Percentiles rank a stretch among this genome's conserved stretches.
These are phyloP conservation scores for Lophius americanus DNA, from an alignment of 2,797 vertebrate genomes.

Conservation along the genomic window DNA sequence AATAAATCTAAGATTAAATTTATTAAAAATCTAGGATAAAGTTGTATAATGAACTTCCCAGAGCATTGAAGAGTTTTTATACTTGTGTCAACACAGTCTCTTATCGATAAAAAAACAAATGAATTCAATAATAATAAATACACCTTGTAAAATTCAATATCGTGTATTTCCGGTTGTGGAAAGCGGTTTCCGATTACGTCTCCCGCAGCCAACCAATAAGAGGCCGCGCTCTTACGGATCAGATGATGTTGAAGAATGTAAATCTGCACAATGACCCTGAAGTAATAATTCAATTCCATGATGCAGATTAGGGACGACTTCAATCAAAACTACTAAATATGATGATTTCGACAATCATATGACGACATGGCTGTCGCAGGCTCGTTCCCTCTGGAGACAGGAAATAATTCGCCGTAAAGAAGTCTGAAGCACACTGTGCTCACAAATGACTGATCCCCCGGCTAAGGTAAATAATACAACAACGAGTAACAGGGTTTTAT, in stretches of 20 bases:
- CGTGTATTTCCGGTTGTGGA: neutral
- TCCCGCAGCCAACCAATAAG: constrained; percentile 58
- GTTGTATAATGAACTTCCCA: too few species aligned
- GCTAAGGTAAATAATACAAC: constrained; percentile 59
- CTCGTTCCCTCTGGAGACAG: constrained; percentile 1
- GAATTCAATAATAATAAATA: neutral
- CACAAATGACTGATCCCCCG: constrained; percentile 48
- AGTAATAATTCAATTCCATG: constrained; percentile 19
- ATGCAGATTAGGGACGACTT: constrained; percentile 1
- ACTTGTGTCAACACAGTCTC: too few species aligned
- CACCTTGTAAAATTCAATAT: neutral
- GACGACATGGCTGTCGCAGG: constrained; percentile 2
- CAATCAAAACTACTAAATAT: neutral
- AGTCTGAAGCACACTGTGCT: constrained; percentile 27
- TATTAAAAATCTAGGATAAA: too few species aligned
- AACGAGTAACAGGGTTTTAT: neutral
- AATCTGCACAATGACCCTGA: constrained; percentile 13
- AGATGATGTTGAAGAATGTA: constrained; percentile 49
- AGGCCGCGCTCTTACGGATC: constrained; percentile 22
- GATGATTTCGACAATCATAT: constrained; percentile 1
- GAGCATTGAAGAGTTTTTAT: too few species aligned
- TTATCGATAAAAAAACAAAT: neutral
- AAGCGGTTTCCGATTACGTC: constrained; percentile 55
- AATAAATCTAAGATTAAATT: too few species aligned
- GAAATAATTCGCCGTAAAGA: constrained; percentile 21